phyloP scores from a whole-genome alignment of 1,140 invertebrate species.

The Megathymus violae region DNA sequence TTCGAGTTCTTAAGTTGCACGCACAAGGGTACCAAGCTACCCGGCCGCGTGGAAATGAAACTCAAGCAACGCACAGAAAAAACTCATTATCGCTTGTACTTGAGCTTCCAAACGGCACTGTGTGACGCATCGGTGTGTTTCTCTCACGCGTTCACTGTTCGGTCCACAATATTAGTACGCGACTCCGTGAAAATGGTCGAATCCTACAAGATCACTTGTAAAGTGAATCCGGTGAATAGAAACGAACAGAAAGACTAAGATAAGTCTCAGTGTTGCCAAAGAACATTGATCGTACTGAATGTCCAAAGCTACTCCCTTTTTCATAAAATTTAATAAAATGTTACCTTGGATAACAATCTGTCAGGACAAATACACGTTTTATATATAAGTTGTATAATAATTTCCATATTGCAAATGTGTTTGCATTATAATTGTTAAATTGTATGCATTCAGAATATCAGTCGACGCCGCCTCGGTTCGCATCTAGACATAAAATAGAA shows the following conservation, averaged over 20 bases:
- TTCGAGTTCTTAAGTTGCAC: conserved; percentile 68
- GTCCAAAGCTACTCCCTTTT: too few species aligned
- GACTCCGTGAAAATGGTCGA: conserved; percentile 76
- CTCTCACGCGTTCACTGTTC: conserved; percentile 68
- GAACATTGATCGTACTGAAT: too few species aligned
- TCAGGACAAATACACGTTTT: too few species aligned
- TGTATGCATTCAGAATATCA: too few species aligned
- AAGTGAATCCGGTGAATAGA: conserved; percentile 69
- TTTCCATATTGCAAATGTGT: too few species aligned
- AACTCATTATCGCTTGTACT: conserved; percentile 72
- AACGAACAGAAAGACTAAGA: conserved; percentile 32
- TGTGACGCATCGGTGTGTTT: conserved; percentile 69
- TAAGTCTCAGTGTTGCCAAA: too few species aligned
- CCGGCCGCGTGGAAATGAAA: conserved; percentile 76
- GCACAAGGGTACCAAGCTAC: conserved; percentile 63
- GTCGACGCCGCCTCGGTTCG: too few species aligned
- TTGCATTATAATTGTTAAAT: too few species aligned
- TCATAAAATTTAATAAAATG: too few species aligned
- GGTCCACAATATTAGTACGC: conserved; percentile 70
- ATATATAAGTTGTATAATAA: too few species aligned
- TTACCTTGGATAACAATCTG: not conserved
- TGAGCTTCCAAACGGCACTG: conserved; percentile 72
- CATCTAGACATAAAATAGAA: too few species aligned
- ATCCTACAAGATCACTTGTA: conserved; percentile 77
- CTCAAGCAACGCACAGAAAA: conserved; percentile 68